Evolutionary conservation across 1,140 invertebrate genomes (phyloP), one percentile per base, ranked within the genome.

Genomic region (Zaprionus lachaisei): DNA sequence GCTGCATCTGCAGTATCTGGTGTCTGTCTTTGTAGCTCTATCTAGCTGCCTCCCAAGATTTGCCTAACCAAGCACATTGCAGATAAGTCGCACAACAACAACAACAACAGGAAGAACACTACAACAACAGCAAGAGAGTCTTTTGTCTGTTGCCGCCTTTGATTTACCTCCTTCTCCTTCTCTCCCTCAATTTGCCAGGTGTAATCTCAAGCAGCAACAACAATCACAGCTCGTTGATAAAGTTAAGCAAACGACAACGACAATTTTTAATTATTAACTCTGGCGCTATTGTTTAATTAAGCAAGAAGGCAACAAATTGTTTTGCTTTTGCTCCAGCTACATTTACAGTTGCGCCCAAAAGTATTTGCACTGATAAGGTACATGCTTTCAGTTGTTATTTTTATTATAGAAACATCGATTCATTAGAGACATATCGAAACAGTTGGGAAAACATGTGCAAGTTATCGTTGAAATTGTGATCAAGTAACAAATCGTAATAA

Each of bases 251-350:
- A 89, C 84, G 81, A 84, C 78, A 89, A 65, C 49, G 84, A 87
- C 84, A 87, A 84, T 79, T 87, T 87, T 87, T 87, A 87, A 87
- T 87, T 87, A 87, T 89, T 66, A 80, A 70, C 68, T 72, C 60
- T 71, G 26, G 72, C 62, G 76, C 68, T 62, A 65, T 72, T 80
- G 74, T 77, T 80, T 80, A 80, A 80, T 80, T 80, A 80, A 80
- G 15, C 24, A 56, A 34, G 14, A 44, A 34, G 60, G 24, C 5
- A 38, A 44, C 66, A 64, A 55, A 61, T 41, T 44, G 38, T 24
- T 26, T 15, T 38, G 37, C 37, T 15, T 38, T 15, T 15, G 37
- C 37, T 12, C 7, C 7, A 51, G 47, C 24, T 51, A 51, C 47
- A 22, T 51, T 20, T 51, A 51, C 47, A 51, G 47, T 51, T 51